Evolutionary conservation across 2,888 invertebrate genomes (phyloP).

Genomic region (Vesta saturnalis): DNA sequence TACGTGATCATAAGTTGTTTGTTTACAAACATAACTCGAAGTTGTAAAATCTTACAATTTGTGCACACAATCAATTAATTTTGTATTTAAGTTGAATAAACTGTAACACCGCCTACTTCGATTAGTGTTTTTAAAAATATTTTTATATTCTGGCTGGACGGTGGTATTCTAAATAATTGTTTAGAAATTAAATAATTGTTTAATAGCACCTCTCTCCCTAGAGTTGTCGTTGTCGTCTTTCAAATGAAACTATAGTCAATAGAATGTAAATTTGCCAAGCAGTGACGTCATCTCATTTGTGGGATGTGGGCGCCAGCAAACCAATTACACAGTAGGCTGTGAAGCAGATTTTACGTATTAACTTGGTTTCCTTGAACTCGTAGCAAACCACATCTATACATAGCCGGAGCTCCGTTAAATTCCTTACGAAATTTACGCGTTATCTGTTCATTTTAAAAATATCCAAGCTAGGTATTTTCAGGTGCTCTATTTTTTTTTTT

Average conservation of each 20-base stretch:
- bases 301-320: conserved; percentile 39
- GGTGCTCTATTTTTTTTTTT: conserved; percentile 9
- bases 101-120: neutral
- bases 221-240: no score
- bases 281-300: conserved; percentile 35
- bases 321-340: conserved; percentile 38
- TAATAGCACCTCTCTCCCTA: no score
- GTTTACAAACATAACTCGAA: conserved; percentile 34
- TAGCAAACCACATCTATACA: conserved; percentile 31
- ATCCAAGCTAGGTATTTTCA: conserved; percentile 4
- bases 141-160: no score
- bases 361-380: conserved; percentile 37
- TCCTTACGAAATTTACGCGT: conserved; percentile 21
- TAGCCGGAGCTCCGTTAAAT: conserved; percentile 27
- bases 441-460: conserved; percentile 23
- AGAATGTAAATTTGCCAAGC: conserved; percentile 24
- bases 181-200: no score
- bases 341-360: conserved; percentile 37
- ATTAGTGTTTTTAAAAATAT: neutral
- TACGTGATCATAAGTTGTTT: conserved; percentile 33
- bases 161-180: no score
- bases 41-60: conserved; percentile 24
- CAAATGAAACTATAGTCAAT: conserved; percentile 11
- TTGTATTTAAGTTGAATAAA: conserved; percentile 1
- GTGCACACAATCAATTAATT: neutral